Percentiles rank a stretch among this genome's conserved stretches.
phyloP scores from a whole-genome alignment of 2,888 invertebrate genomes.

The Tetanocera ferruginea region DNA sequence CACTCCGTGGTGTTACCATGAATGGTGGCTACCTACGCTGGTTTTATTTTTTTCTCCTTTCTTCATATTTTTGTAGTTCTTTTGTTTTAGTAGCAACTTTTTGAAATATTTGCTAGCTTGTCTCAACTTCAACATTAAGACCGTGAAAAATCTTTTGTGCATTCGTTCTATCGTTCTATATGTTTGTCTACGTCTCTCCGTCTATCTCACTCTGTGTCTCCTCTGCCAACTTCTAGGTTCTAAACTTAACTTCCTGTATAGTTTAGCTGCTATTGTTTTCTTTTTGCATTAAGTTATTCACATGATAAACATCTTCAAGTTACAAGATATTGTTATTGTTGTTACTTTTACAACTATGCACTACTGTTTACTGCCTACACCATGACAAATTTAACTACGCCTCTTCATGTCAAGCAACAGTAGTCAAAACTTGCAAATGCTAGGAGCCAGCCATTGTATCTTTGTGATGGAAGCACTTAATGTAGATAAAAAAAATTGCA shows the following conservation, averaged over 20 bases:
- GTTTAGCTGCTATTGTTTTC: not conserved
- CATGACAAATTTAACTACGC: conserved; percentile 8
- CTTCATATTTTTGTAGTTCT: too few relatives aligned
- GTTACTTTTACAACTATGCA: not conserved
- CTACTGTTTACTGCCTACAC: conserved; percentile 1
- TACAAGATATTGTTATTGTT: not conserved
- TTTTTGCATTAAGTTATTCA: conserved; percentile 24
- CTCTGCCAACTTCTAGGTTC: not conserved
- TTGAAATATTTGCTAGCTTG: not conserved
- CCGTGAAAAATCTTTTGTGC: conserved; percentile 1
- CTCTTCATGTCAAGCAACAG: too few relatives aligned
- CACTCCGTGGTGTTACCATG: not conserved
- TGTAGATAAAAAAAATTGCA: too few relatives aligned
- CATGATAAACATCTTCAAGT: conserved; percentile 26
- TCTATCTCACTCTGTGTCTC: not conserved
- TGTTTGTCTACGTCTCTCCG: not conserved
- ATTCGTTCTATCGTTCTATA: not conserved
- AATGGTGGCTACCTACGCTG: not conserved
- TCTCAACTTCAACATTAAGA: not conserved
- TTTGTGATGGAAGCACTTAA: too few relatives aligned
- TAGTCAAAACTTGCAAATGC: too few relatives aligned
- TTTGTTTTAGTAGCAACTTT: too few relatives aligned
- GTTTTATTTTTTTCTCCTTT: not conserved
- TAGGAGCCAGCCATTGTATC: too few relatives aligned
- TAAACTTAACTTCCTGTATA: not conserved